Evolutionary conservation across 2,888 invertebrate species (phyloP).

Genomic region (Eudasyphora cyanicolor): DNA sequence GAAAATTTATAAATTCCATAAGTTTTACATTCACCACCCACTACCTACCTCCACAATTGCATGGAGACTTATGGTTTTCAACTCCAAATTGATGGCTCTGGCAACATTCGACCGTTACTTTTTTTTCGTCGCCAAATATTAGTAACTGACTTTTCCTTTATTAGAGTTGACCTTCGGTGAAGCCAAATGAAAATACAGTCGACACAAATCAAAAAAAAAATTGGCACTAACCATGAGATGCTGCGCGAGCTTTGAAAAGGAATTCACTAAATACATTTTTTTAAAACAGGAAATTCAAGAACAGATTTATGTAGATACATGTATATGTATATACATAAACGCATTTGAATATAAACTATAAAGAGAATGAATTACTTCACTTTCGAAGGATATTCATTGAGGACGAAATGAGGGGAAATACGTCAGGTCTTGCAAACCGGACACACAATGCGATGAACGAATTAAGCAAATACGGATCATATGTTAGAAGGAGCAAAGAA

Average conservation of each 20-base stretch:
- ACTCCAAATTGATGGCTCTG: background rate
- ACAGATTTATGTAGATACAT: background rate
- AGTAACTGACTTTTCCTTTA: conserved; percentile 14
- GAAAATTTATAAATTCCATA: no score
- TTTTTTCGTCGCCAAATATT: background rate
- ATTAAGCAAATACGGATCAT: conserved; percentile 31
- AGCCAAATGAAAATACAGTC: conserved; percentile 20
- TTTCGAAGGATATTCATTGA: no score
- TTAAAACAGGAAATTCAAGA: background rate
- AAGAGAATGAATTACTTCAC: conserved; percentile 6
- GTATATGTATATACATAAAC: background rate
- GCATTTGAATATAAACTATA: background rate
- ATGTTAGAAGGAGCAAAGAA: background rate
- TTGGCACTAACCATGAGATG: background rate
- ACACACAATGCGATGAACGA: background rate
- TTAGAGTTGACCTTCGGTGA: conserved; percentile 27
- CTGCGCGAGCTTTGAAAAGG: background rate
- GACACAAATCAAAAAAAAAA: background rate
- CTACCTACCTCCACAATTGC: no score
- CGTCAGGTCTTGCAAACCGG: background rate
- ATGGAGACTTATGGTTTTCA: background rate
- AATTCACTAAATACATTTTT: background rate
- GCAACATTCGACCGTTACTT: conserved; percentile 51
- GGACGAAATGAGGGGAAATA: conserved; percentile 14
- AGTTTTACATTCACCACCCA: no score